These are phyloP conservation scores for Trichogramma dendrolimi DNA, from an alignment of 2,888 invertebrate species.

Conservation along the genomic window DNA sequence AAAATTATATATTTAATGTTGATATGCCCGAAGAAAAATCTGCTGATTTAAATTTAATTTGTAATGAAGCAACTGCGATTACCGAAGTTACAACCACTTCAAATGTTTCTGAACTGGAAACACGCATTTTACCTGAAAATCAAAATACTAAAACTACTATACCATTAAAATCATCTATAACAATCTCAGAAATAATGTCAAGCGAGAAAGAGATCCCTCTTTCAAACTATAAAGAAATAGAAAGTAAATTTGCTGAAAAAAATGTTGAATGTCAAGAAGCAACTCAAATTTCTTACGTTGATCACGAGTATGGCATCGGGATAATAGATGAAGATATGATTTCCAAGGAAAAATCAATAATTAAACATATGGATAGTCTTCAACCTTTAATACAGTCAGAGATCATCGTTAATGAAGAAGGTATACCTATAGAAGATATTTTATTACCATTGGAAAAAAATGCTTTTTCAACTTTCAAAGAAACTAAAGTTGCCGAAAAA, in stretches of 20 bases:
- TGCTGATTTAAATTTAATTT: constrained; percentile 44
- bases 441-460: constrained; percentile 26
- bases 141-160: constrained; percentile 36
- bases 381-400: constrained; percentile 13
- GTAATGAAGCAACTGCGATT: constrained; percentile 41
- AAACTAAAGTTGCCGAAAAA: constrained; percentile 35
- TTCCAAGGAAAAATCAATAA: constrained; percentile 31
- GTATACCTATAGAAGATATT: constrained; percentile 17
- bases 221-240: constrained; percentile 6
- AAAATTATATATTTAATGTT: constrained; percentile 26
- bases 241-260: constrained; percentile 11
- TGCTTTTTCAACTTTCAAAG: constrained; percentile 35
- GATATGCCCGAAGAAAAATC: constrained; percentile 44
- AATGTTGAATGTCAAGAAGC: constrained; percentile 47
- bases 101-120: constrained; percentile 36
- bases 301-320: constrained; percentile 48
- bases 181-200: constrained; percentile 38
- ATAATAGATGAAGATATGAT: constrained; percentile 37
- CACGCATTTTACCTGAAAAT: constrained; percentile 32
- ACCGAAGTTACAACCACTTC: constrained; percentile 38
- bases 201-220: constrained; percentile 37
- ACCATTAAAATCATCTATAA: constrained; percentile 39
- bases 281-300: constrained; percentile 54
- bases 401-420: constrained; percentile 17
- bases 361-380: constrained; percentile 29